phyloP scores from a whole-genome alignment of 1,140 invertebrate genomes.

The Radopholus similis region DNA sequence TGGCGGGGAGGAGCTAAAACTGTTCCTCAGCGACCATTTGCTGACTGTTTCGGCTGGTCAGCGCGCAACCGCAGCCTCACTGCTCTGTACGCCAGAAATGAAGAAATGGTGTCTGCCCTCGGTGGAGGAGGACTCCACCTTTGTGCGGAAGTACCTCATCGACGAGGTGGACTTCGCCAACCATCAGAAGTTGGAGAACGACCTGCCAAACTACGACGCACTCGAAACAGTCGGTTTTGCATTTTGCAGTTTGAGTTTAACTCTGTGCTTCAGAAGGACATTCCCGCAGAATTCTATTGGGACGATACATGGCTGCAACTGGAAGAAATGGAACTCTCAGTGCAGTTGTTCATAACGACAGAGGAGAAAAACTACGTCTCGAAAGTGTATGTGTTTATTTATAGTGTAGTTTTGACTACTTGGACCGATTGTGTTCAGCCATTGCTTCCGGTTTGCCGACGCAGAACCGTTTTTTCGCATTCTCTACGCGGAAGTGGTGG shows the following conservation, averaged over 20 bases:
- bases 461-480: slow-evolving; percentile 31
- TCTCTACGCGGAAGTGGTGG: slow-evolving; percentile 5
- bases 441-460: slow-evolving; percentile 24
- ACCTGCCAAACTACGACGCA: slow-evolving; percentile 30
- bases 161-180: slow-evolving; percentile 41
- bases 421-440: slow-evolving; percentile 24
- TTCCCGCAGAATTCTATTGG: slow-evolving; percentile 46
- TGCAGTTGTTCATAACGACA: slow-evolving; percentile 3
- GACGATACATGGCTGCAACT: slow-evolving; percentile 39
- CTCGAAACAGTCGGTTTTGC: slow-evolving; percentile 29
- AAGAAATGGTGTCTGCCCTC: slow-evolving; percentile 29
- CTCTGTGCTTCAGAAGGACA: slow-evolving; percentile 33
- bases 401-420: background rate
- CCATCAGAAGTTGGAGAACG: slow-evolving; percentile 26
- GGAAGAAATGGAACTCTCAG: slow-evolving; percentile 32
- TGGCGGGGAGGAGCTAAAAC: slow-evolving; percentile 39
- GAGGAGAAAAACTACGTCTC: background rate
- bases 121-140: slow-evolving; percentile 28
- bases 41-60: slow-evolving; percentile 23
- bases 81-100: slow-evolving; percentile 27
- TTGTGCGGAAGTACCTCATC: slow-evolving; percentile 31
- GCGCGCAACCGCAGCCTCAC: slow-evolving; percentile 12
- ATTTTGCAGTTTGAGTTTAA: background rate
- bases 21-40: slow-evolving; percentile 33
- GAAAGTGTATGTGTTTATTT: slow-evolving; percentile 11